Base-by-base conservation (phyloP, 2,113 vertebrate genomes). In the Cephalopholis sonnerati region DNA sequence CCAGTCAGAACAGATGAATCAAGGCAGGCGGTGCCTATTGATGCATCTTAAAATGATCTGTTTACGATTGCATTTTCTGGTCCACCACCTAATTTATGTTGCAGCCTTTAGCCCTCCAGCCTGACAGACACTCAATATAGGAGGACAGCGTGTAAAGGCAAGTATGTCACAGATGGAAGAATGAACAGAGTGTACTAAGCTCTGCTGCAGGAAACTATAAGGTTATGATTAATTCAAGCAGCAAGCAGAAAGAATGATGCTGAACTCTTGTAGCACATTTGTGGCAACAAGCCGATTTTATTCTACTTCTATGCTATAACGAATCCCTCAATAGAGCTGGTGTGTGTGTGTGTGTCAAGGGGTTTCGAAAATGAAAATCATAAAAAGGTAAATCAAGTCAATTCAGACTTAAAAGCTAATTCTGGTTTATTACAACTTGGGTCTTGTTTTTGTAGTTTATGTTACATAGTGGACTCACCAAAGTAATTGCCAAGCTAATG, bases 161-260 rank as follows among this genome's bases (percentile, higher is more conserved):
- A 76, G 55, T 29, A 24, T 57, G 69, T 79, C 67, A 74, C 80
- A 87, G 61, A 79, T 57, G 55, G 74, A 51, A 27, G 64, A 68
- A 74, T 50, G 63, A 59, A 79, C 36, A 74, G 25, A 24, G 59
- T 32, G 13, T 53, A 7, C 16, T 51, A 8, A 53, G 66, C 59
- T 73, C 73, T 66, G 62, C 85, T 77, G 70, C 65, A 46, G 41
- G 71, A 88, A 79, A 77, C 57, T 32, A 74, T 64, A 57, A 78
- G 39, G 39, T 63, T 48, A 70, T 82, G 62, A 74, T 85, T 66
- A 63, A 84, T 77, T 84, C 50, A 68, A 61, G 68, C 22, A 62
- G 46, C 63, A n/a, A n/a, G n/a, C n/a, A n/a, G n/a, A n/a, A 67
- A 53, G 64, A 59, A 41, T 54, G 62, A 67, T 50, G 51, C 48